Conservation (phyloP, 2,113 vertebrate species). For the Anhinga rufa region DNA sequence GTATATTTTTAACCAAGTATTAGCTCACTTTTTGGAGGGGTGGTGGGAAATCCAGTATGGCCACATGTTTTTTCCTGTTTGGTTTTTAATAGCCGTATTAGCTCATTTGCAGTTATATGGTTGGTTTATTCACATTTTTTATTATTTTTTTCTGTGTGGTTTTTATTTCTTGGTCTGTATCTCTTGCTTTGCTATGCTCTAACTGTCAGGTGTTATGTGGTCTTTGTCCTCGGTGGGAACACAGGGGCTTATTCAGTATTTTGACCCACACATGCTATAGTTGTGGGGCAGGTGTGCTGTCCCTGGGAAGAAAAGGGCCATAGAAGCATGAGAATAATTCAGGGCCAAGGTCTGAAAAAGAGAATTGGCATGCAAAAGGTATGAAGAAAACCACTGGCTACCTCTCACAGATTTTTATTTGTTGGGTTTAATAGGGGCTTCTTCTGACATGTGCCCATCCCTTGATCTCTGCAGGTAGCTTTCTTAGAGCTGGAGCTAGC, state of each 20-base stretch:
- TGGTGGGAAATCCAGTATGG: neutral
- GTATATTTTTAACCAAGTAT: neutral
- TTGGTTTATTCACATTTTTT: neutral
- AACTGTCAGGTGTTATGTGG: accelerated
- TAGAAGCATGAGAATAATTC: neutral
- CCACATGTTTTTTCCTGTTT: neutral
- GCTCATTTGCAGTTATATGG: neutral
- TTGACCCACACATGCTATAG: neutral
- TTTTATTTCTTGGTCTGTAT: neutral
- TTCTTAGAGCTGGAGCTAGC: neutral
- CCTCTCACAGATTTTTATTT: neutral
- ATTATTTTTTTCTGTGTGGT: neutral
- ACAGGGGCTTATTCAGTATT: neutral
- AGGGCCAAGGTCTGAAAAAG: neutral
- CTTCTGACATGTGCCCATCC: neutral
- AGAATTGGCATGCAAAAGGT: neutral
- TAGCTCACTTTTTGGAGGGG: neutral
- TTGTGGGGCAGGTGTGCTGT: neutral
- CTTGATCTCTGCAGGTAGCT: neutral
- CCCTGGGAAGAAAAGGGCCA: neutral
- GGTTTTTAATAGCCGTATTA: neutral
- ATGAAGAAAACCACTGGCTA: neutral
- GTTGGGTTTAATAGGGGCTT: neutral
- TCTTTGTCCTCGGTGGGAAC: neutral
- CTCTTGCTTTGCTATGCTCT: neutral